Base-by-base conservation (phyloP, 1,140 invertebrate genomes). In the Sinonovacula constricta region DNA sequence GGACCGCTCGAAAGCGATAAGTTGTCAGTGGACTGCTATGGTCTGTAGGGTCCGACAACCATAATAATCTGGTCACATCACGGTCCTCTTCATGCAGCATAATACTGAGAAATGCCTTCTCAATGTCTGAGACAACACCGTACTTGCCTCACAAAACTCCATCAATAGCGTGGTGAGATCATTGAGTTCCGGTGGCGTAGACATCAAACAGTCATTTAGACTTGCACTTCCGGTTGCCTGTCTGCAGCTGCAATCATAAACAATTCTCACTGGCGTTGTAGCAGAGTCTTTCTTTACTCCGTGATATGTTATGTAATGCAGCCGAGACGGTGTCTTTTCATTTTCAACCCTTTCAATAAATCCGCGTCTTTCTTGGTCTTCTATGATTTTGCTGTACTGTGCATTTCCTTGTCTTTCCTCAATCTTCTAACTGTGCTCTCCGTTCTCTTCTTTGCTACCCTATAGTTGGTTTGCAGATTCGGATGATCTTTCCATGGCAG, bases 401-500 rank as follows among this genome's bases (percentile, higher is more conserved):
- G 30, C 57, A 75, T 36, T n/a, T 24, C 26, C n/a, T 63, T 70
- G 12, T 74, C 36, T 51, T 67, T 63, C 5, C 10, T 18, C 24
- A 79, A 45, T 4, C 66, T 1, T 49, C 26, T 39, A 31, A 78
- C 36, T 14, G 66, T 53, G 30, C 49, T 69, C 34, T 69, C 63
- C 3, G n/a, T n/a, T n/a, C n/a, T n/a, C n/a, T n/a, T n/a, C n/a
- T n/a, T n/a, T n/a, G n/a, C n/a, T n/a, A n/a, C 34, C 53, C n/a
- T 67, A 1, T 24, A 34, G 28, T 80, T 75, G 4, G 65, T 45
- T 26, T 70, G 65, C 4, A 75, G 49, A 22, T 22, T 4, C 0
- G 36, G 39, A 28, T 74, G 70, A 24, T 79, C 53, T 77, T 81
- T 81, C 72, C 72, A 81, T 74, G 81, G 76, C 34, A 82, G 34